These are phyloP conservation scores for Phoebastria nigripes DNA, from an alignment of 2,797 vertebrate species.

Conservation along the genomic window DNA sequence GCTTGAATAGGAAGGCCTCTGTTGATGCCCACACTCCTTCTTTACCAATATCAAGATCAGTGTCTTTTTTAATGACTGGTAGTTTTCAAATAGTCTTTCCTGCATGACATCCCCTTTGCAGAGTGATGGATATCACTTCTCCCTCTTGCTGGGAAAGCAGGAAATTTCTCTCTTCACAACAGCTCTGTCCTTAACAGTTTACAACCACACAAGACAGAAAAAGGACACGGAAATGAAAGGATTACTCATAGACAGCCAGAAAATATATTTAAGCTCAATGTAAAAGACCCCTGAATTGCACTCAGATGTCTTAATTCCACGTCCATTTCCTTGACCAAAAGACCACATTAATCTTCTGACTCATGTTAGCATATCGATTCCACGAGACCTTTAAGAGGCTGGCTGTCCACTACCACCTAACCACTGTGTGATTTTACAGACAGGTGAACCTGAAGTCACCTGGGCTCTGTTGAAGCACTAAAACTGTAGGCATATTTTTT, in stretches of 20 bases:
- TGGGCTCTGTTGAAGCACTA: neutral
- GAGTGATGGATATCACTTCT: neutral
- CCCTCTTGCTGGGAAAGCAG: neutral
- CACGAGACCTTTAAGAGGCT: neutral
- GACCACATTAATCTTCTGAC: neutral
- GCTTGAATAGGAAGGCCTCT: neutral
- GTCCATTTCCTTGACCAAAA: neutral
- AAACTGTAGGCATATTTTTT: neutral
- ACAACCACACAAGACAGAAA: neutral
- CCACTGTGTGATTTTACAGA: neutral
- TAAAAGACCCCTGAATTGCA: neutral
- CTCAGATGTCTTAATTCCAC: neutral
- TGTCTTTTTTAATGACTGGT: neutral
- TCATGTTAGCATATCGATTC: neutral
- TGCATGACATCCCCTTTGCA: neutral
- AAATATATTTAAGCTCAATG: neutral
- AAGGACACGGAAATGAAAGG: neutral
- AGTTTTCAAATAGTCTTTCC: neutral
- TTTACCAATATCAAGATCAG: neutral
- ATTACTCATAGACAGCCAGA: neutral
- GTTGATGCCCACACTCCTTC: neutral
- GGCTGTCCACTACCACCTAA: neutral
- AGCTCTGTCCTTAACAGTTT: neutral
- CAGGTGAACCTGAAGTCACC: neutral
- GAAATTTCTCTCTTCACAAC: neutral